phyloP scores from a whole-genome alignment of 2,797 vertebrate genomes.

The Euthynnus affinis region DNA sequence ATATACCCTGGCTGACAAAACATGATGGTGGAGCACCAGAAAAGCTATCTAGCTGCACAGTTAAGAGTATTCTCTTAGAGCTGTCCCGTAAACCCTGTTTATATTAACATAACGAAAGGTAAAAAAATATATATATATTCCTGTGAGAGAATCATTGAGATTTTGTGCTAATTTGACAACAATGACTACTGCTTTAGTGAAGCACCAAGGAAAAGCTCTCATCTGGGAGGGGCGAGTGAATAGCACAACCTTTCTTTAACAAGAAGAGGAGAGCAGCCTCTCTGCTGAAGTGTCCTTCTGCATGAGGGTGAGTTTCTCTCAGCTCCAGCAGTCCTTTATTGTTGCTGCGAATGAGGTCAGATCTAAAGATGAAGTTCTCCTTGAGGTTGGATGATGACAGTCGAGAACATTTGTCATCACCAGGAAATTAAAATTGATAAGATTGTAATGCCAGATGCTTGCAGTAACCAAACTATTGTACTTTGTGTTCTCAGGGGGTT shows the following conservation, averaged over 20 bases:
- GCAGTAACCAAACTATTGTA: not conserved
- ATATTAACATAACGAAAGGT: not conserved
- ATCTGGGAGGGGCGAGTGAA: not conserved
- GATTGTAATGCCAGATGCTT: not conserved
- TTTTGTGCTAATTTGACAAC: conserved; percentile 2
- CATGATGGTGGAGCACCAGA: conserved; percentile 20
- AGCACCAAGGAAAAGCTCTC: conserved; percentile 9
- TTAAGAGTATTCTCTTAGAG: not conserved
- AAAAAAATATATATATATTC: not conserved
- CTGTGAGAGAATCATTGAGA: not conserved
- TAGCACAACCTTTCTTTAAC: conserved; percentile 6
- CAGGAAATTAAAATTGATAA: not conserved
- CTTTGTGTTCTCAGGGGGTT: not conserved
- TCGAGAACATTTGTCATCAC: conserved; percentile 1
- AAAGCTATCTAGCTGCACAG: not conserved
- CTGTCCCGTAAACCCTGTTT: conserved; percentile 1
- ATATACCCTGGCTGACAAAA: conserved; percentile 10
- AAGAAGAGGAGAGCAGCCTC: conserved; percentile 10
- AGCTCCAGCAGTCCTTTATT: not conserved
- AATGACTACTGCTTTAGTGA: not conserved
- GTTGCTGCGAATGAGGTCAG: conserved; percentile 10
- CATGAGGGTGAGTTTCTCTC: conserved; percentile 1
- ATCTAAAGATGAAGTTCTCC: conserved; percentile 21
- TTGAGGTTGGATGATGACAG: conserved; percentile 11
- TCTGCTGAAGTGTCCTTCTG: conserved; percentile 54